Evolutionary conservation across 35 echinoderm and acorn worm genomes (phyloP).

Genomic region (Lytechinus variegatus): DNA sequence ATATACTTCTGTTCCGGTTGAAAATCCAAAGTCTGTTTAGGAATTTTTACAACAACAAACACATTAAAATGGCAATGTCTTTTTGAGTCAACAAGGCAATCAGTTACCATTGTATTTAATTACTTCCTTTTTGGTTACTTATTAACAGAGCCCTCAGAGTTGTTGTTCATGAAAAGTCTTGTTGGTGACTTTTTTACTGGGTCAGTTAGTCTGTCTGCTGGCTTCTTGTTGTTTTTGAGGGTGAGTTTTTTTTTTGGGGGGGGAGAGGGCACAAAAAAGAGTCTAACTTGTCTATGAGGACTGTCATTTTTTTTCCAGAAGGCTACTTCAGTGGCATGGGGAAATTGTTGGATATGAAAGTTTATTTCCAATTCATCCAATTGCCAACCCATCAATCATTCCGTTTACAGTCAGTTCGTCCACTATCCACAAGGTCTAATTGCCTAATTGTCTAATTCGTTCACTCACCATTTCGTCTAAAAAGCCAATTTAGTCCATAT

Average conservation of each 20-base stretch:
- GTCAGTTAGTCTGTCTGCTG: too few species aligned
- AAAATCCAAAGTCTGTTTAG: background rate
- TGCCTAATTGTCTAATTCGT: too few species aligned
- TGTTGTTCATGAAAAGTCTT: background rate
- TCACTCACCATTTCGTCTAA: too few species aligned
- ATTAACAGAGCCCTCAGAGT: background rate
- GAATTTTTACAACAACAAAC: slow-evolving; percentile 43
- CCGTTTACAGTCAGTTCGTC: too few species aligned
- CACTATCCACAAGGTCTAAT: too few species aligned
- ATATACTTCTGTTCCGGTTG: background rate
- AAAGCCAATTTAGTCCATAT: too few species aligned
- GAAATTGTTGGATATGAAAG: too few species aligned
- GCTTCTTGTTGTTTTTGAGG: background rate
- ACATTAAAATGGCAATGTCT: slow-evolving; percentile 46
- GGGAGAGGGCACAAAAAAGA: background rate
- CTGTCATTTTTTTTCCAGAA: too few species aligned
- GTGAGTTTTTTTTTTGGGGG: background rate
- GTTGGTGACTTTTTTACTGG: background rate
- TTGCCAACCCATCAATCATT: too few species aligned
- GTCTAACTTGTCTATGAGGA: too few species aligned
- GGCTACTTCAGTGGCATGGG: too few species aligned
- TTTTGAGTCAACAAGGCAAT: background rate
- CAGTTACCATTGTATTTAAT: slow-evolving; percentile 21
- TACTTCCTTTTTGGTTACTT: slow-evolving; percentile 21
- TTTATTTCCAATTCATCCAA: too few species aligned